Conservation (phyloP, 1,140 invertebrate genomes). For the Neuroterus valhalla region DNA sequence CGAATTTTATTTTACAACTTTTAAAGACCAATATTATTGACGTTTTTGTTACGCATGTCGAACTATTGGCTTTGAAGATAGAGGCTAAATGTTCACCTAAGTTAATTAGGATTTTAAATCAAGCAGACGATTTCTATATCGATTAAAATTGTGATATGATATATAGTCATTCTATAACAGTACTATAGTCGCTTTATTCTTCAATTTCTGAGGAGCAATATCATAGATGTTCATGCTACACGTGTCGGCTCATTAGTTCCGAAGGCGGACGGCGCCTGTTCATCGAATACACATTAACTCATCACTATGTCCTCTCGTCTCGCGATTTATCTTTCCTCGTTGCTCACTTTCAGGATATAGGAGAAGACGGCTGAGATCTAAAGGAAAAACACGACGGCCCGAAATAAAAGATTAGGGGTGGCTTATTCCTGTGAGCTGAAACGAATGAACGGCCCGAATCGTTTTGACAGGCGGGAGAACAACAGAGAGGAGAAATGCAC, state of each 20-base stretch:
- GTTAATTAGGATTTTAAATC: no score
- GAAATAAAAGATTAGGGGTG: conserved; percentile 53
- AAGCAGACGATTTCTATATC: no score
- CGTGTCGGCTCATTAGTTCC: not conserved
- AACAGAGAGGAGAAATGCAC: conserved; percentile 49
- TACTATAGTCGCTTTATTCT: no score
- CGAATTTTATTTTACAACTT: not conserved
- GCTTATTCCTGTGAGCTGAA: conserved; percentile 41
- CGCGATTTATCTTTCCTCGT: conserved; percentile 45
- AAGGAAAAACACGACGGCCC: conserved; percentile 54
- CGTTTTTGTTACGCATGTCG: not conserved
- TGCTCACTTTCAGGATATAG: conserved; percentile 43
- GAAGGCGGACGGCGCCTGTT: not conserved
- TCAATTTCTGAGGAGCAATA: not conserved
- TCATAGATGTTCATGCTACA: not conserved
- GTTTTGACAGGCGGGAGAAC: conserved; percentile 53
- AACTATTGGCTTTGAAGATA: not conserved
- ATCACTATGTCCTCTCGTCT: not conserved
- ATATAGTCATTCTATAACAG: no score
- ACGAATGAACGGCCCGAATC: conserved; percentile 59
- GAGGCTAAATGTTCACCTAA: no score
- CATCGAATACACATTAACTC: conserved; percentile 1
- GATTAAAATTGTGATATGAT: no score
- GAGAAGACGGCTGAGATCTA: conserved; percentile 44
- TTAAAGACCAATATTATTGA: not conserved